phyloP scores from a whole-genome alignment of 2,113 vertebrate species.

The Nipponia nippon region DNA sequence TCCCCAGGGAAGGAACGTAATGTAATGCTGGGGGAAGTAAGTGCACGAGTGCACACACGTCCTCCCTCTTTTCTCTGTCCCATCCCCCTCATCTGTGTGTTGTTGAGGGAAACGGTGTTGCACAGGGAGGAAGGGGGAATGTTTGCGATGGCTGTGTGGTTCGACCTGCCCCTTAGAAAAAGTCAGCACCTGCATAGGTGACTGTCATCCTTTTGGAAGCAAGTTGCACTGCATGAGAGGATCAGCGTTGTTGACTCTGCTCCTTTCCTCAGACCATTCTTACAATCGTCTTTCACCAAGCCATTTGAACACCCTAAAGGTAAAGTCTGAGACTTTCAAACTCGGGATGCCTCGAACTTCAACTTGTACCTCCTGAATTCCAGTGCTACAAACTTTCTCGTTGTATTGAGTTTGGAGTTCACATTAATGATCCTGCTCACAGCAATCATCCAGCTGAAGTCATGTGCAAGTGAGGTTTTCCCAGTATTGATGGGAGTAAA shows the following conservation, averaged over 20 bases:
- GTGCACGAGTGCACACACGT: not conserved
- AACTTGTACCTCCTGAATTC: not conserved
- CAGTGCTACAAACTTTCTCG: not conserved
- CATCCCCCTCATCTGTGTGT: not conserved
- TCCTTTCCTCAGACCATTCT: not conserved
- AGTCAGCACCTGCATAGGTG: not conserved
- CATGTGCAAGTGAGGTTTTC: not conserved
- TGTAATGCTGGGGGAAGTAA: not conserved
- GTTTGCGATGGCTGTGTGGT: not conserved
- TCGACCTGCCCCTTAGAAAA: not conserved
- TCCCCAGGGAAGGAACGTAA: not conserved
- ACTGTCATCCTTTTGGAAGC: rapidly evolving
- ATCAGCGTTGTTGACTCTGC: not conserved
- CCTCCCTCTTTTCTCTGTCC: not conserved
- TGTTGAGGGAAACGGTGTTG: not conserved
- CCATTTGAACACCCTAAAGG: rapidly evolving
- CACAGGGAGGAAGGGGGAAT: not conserved
- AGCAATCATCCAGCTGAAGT: not conserved
- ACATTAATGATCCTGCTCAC: not conserved
- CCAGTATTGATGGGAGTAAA: not conserved
- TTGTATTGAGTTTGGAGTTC: not conserved
- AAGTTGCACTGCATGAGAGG: not conserved
- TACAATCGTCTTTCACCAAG: not conserved
- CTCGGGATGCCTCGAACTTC: not conserved
- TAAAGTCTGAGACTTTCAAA: not conserved